Conservation (phyloP, 2,797 vertebrate species). For the Lacerta agilis region DNA sequence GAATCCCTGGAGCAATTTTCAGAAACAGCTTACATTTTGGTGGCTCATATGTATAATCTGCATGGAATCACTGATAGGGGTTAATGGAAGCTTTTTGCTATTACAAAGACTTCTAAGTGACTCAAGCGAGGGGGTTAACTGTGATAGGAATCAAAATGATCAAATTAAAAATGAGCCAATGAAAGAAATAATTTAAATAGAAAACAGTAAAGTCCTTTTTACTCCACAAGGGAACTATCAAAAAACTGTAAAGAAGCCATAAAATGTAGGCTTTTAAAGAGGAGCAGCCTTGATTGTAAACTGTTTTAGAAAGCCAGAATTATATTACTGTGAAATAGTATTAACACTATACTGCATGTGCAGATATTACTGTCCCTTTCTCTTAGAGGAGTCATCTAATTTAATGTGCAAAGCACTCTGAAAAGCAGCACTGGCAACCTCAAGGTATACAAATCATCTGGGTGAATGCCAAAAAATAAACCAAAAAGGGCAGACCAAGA, state of each 20-base stretch:
- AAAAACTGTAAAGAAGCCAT: slow-evolving; percentile 63
- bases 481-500: slow-evolving; percentile 14
- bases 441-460: neutral
- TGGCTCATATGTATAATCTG: slow-evolving; percentile 30
- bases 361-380: neutral
- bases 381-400: slow-evolving; percentile 1
- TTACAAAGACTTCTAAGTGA: slow-evolving; percentile 63
- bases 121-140: slow-evolving; percentile 53
- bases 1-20: slow-evolving; percentile 48
- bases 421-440: slow-evolving; percentile 4
- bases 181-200: slow-evolving; percentile 56
- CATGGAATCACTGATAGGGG: slow-evolving; percentile 16
- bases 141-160: slow-evolving; percentile 61
- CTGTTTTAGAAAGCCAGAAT: slow-evolving; percentile 65
- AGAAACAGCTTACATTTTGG: slow-evolving; percentile 51
- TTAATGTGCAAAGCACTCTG: slow-evolving; percentile 26
- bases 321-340: slow-evolving; percentile 60
- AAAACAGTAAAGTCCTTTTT: slow-evolving; percentile 40
- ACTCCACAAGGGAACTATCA: slow-evolving; percentile 46
- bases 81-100: slow-evolving; percentile 48
- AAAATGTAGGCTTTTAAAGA: slow-evolving; percentile 64
- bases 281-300: slow-evolving; percentile 59
- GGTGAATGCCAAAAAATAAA: neutral
- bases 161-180: slow-evolving; percentile 47
- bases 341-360: neutral